phyloP scores from a whole-genome alignment of 2,888 invertebrate genomes.

The Aricia artaxerxes region DNA sequence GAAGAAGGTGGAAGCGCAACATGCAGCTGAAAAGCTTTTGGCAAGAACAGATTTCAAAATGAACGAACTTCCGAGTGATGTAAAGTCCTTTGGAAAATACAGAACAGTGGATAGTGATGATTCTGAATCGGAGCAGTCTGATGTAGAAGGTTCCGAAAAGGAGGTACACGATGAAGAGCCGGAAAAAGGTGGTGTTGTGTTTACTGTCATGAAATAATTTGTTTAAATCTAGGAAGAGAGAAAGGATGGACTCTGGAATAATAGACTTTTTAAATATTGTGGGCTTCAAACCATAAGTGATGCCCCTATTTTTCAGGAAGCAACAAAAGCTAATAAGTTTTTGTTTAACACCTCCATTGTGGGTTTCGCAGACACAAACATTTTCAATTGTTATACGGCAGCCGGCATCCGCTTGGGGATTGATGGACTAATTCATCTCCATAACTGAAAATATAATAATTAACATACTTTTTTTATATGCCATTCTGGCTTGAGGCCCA shows the following conservation, averaged over 20 bases:
- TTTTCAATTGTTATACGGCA: no score
- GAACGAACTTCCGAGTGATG: slow-evolving; percentile 58
- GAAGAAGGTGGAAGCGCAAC: slow-evolving; percentile 75
- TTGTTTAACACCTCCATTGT: no score
- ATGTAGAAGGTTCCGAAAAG: slow-evolving; percentile 73
- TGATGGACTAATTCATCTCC: no score
- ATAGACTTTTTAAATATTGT: neutral
- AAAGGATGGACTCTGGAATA: neutral
- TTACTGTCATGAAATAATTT: slow-evolving; percentile 70
- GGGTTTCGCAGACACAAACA: no score
- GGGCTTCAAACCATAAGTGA: no score
- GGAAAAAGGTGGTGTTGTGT: slow-evolving; percentile 77
- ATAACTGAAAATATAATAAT: no score
- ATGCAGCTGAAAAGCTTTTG: slow-evolving; percentile 79
- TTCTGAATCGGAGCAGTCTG: slow-evolving; percentile 54
- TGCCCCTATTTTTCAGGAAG: no score
- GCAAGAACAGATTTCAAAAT: slow-evolving; percentile 63
- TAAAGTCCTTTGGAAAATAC: slow-evolving; percentile 62
- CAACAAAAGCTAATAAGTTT: no score
- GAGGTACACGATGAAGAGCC: slow-evolving; percentile 81
- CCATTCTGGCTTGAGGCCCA: no score
- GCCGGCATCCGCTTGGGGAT: no score
- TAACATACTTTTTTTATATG: no score
- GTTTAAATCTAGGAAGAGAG: neutral
- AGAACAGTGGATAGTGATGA: slow-evolving; percentile 62